Conservation (phyloP, 2,113 vertebrate genomes). For the Barnardius zonarius region DNA sequence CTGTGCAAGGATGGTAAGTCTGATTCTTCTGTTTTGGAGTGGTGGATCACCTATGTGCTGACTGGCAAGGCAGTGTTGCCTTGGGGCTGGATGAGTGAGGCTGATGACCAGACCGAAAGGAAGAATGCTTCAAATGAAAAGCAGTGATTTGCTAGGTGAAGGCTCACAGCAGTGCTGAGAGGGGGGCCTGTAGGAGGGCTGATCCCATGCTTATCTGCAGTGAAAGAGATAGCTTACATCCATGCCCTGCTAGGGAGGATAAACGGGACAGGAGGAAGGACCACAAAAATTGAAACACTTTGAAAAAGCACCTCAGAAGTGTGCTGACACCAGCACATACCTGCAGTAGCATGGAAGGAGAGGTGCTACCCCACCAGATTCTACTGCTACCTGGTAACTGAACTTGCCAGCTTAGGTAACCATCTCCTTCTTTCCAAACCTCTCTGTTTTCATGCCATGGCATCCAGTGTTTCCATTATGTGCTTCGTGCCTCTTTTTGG, state of each 20-base stretch:
- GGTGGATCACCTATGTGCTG: not conserved
- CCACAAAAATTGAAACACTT: not conserved
- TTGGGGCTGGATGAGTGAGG: not conserved
- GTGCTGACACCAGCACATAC: not conserved
- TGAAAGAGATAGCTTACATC: not conserved
- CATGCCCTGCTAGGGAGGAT: not conserved
- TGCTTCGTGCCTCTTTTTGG: not conserved
- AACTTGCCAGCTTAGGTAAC: not conserved
- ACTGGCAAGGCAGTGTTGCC: not conserved
- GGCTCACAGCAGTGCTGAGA: not conserved
- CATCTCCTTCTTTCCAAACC: not conserved
- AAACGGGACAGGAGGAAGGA: not conserved
- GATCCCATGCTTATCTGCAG: not conserved
- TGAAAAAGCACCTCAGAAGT: not conserved
- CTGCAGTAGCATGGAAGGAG: not conserved
- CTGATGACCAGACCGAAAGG: fast-evolving
- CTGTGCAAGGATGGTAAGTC: conserved; percentile 52
- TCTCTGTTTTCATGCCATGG: not conserved
- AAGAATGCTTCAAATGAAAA: not conserved
- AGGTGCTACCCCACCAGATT: not conserved
- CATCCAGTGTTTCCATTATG: not conserved
- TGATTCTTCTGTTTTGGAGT: not conserved
- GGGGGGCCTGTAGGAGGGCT: not conserved
- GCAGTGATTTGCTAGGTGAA: not conserved
- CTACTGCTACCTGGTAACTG: not conserved